Evolutionary conservation across 2,113 vertebrate genomes (phyloP), one percentile per base, ranked within the genome.

Genomic region (Plecturocebus donacophilus): DNA sequence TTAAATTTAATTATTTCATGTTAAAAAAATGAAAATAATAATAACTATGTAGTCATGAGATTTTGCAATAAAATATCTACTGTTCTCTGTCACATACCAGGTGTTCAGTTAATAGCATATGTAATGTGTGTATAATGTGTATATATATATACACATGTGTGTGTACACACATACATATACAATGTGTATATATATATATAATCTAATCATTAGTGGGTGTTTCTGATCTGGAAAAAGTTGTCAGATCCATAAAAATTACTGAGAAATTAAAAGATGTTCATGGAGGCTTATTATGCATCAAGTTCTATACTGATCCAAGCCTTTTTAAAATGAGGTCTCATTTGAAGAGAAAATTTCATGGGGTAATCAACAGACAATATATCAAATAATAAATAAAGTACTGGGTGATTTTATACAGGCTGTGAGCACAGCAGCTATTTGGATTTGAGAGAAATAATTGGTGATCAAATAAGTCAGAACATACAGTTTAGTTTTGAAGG

Each of bases 41-140:
- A 2, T 71, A 82, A 68, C 40, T 92, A 56, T 23, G 9, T 40
- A 32, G 32, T 4, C 56, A 32, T 81, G 42, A 80, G 27, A 90
- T 79, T 94, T 70, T 66, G 14, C 66, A 95, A 58, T 85, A 71
- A 87, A 73, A 76, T 56, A 61, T 7, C 35, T 84, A 38, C 83
- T 56, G 8, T 1, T 79, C 4, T 52, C 38, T 64, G 40, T 61
- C 11, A 45, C 9, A 14, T 27, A 77, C 25, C 19, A 93, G 23
- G 7, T 91, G 10, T 16, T 91, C 54, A 45, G 4, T 23, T 66
- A 52, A 45, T 64, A 42, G 10, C 42, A 13, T 35, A 16, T 8
- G 12, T 27, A 10, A n/a, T 17, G 2, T 30, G 1, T 0, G 0
- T 58, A 1, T 73, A 4, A 4, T 56, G 19, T 91, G 1, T 30